Evolutionary conservation across 2,888 invertebrate genomes (phyloP), one percentile per base, ranked within the genome.

Genomic region (Meteorus colon): DNA sequence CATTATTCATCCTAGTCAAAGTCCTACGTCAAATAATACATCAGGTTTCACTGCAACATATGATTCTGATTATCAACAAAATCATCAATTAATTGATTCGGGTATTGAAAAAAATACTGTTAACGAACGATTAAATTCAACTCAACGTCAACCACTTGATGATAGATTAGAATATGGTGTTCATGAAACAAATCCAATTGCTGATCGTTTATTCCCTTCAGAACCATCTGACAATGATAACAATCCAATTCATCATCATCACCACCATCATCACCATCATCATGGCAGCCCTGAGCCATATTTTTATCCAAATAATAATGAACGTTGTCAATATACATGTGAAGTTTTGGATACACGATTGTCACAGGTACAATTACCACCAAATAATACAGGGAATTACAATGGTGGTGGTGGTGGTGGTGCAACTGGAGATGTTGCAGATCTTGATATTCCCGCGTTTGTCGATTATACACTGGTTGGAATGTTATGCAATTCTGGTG

Each of bases 391-490:
- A 4, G 73, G 51, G 2, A 78, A 71, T 68, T 76, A 76, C 1
- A 69, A 41, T 69, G 75, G 74, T 1, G 71, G 48, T 69, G 75
- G 74, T 75, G 31, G 73, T 79, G 6, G 73, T 29, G 2, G 76
- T 67, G 73, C 41, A 8, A 41, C 77, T 31, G 51, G 73, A 0
- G 86, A 86, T 27, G 85, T 86, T 1, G 31, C 73, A 4, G 88
- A 88, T 12, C 78, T 89, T 10, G 89, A 89, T 48, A 34, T 88
- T 24, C 87, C 89, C 3, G 85, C 88, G 0, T 89, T 87, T 68
- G 87, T 89, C 1, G 89, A 89, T 77, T 89, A 89, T 74, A 89
- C 89, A 0, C 82, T 89, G 19, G 88, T 89, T 1, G 89, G 89
- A 0, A 89, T 89, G 89, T 79, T 89, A 5, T 89, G 87, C 80